These are phyloP conservation scores for Ips nitidus DNA, from an alignment of 1,140 invertebrate genomes.

Conservation along the genomic window DNA sequence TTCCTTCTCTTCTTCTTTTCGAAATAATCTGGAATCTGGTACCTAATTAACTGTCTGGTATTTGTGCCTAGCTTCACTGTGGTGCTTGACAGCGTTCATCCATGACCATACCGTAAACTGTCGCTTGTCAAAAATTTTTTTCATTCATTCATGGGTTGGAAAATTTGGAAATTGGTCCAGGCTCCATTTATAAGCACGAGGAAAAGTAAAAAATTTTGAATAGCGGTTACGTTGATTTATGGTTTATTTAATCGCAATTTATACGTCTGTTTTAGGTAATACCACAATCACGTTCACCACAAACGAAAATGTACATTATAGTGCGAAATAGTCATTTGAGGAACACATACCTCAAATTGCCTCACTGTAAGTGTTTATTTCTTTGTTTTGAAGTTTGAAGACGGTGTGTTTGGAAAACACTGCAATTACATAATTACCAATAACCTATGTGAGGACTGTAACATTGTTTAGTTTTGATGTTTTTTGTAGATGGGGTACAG, in stretches of 20 bases:
- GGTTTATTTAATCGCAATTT: background rate
- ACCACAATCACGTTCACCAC: background rate
- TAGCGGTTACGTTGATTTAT: background rate
- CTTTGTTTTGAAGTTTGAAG: background rate
- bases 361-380: background rate
- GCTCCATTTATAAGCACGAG: background rate
- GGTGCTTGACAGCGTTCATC: too few species aligned
- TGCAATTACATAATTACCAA: background rate
- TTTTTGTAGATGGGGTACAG: background rate
- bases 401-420: background rate
- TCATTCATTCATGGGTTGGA: background rate
- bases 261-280: background rate
- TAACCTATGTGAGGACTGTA: background rate
- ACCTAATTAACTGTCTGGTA: too few species aligned
- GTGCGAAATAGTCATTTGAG: background rate
- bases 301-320: background rate
- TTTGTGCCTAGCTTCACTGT: too few species aligned
- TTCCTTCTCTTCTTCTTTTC: constrained; percentile 1
- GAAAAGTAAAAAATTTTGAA: background rate
- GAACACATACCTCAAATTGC: background rate
- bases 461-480: background rate
- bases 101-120: too few species aligned
- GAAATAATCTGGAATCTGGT: background rate
- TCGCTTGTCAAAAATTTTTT: too few species aligned
- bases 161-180: background rate